phyloP scores from a whole-genome alignment of 2,888 invertebrate species.

The Blastobasis lacticolella region DNA sequence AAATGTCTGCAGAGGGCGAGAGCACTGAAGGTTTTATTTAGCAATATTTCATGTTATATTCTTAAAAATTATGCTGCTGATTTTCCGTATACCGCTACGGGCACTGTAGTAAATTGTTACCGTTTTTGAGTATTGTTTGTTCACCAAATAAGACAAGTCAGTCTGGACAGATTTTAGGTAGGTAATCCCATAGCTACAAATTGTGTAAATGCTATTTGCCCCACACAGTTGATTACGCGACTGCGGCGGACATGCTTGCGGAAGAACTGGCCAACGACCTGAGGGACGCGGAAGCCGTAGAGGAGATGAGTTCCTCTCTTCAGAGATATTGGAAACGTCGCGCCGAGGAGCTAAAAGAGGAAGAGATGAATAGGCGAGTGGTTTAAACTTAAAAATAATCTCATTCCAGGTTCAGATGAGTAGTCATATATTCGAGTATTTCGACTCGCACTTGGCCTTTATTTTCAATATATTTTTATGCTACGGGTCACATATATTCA shows the following conservation, averaged over 20 bases:
- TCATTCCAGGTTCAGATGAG: no score
- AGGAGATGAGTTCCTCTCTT: slow-evolving; percentile 35
- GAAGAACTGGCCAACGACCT: slow-evolving; percentile 27
- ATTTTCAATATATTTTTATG: no score
- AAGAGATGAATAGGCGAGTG: slow-evolving; percentile 47
- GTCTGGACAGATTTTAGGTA: no score
- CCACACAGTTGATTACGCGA: not conserved
- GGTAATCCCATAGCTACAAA: not conserved
- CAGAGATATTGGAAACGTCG: slow-evolving; percentile 52
- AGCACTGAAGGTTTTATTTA: slow-evolving; percentile 33
- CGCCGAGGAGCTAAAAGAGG: slow-evolving; percentile 48
- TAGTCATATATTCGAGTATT: no score
- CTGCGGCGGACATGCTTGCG: slow-evolving; percentile 12
- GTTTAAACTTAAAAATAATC: no score
- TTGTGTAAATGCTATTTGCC: no score
- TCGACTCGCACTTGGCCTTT: no score
- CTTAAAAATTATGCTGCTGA: not conserved
- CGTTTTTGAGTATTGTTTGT: not conserved
- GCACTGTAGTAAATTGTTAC: no score
- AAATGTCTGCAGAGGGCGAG: slow-evolving; percentile 30
- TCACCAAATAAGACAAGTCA: no score
- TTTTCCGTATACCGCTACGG: no score
- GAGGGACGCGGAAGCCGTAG: slow-evolving; percentile 30
- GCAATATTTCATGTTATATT: no score
- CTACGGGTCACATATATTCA: no score